Evolutionary conservation across 2,888 invertebrate species (phyloP).

Genomic region (Blera fallax): DNA sequence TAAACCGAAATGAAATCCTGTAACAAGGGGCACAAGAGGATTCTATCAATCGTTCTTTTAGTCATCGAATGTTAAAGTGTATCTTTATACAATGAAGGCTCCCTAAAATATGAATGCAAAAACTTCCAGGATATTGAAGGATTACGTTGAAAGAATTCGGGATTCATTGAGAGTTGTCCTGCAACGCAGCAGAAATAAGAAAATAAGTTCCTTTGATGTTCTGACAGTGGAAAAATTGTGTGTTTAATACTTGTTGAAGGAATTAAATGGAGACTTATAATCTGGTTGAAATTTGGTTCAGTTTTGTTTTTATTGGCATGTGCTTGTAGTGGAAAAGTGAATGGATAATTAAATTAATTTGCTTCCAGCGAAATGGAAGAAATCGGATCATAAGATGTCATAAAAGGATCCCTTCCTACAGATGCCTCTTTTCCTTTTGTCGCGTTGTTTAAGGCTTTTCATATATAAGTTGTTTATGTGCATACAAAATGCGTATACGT

Average conservation of each 20-base stretch:
- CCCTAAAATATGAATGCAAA: neutral
- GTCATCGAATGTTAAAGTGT: neutral
- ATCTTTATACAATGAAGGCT: neutral
- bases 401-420: too few species aligned
- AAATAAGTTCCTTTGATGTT: neutral
- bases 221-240: neutral
- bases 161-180: neutral
- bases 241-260: neutral
- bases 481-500: too few species aligned
- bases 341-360: too few species aligned
- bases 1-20: neutral
- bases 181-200: neutral
- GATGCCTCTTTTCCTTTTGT: too few species aligned
- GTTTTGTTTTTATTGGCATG: too few species aligned
- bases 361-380: too few species aligned
- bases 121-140: neutral
- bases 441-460: too few species aligned
- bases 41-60: neutral
- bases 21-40: neutral
- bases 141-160: neutral
- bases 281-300: too few species aligned
- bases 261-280: neutral
- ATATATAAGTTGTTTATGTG: too few species aligned
- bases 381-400: too few species aligned
- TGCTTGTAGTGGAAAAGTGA: too few species aligned